These are phyloP conservation scores for Chydorus sphaericus DNA, from an alignment of 2,888 invertebrate species.

Conservation along the genomic window DNA sequence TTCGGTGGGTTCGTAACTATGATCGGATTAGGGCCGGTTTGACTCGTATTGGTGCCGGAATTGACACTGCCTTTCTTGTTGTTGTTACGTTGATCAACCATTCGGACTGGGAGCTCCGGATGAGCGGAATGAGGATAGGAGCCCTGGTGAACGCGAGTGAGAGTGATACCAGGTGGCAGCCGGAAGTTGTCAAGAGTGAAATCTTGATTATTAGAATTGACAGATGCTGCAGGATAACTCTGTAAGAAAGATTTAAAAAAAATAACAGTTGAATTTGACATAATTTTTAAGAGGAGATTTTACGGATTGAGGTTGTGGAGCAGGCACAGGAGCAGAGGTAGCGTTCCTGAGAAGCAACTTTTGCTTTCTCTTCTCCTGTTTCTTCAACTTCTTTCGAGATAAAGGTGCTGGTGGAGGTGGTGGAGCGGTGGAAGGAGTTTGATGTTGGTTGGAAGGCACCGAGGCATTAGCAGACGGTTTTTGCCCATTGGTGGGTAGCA, in stretches of 20 bases:
- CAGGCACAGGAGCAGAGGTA: background rate
- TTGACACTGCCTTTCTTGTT: background rate
- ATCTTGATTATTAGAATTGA: background rate
- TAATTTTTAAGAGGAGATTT: background rate
- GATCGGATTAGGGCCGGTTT: background rate
- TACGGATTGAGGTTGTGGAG: background rate
- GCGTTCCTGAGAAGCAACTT: slow-evolving; percentile 22
- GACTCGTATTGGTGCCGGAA: background rate
- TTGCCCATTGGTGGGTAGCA: slow-evolving; percentile 38
- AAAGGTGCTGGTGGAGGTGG: slow-evolving; percentile 14
- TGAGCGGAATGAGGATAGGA: slow-evolving; percentile 1
- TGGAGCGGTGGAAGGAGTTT: background rate
- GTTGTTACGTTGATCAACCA: background rate
- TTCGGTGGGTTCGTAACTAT: background rate
- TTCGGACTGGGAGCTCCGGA: background rate
- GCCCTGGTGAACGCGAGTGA: slow-evolving; percentile 47
- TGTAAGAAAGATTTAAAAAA: background rate
- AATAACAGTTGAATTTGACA: background rate
- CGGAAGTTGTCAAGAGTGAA: slow-evolving; percentile 39
- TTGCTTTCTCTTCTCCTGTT: slow-evolving; percentile 18
- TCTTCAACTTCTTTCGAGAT: slow-evolving; percentile 19
- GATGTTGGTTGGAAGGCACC: background rate
- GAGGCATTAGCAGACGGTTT: slow-evolving; percentile 55
- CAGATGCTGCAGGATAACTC: background rate
- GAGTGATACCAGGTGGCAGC: slow-evolving; percentile 65